phyloP scores from a whole-genome alignment of 2,888 invertebrate genomes.

The Drosophila tripunctata region DNA sequence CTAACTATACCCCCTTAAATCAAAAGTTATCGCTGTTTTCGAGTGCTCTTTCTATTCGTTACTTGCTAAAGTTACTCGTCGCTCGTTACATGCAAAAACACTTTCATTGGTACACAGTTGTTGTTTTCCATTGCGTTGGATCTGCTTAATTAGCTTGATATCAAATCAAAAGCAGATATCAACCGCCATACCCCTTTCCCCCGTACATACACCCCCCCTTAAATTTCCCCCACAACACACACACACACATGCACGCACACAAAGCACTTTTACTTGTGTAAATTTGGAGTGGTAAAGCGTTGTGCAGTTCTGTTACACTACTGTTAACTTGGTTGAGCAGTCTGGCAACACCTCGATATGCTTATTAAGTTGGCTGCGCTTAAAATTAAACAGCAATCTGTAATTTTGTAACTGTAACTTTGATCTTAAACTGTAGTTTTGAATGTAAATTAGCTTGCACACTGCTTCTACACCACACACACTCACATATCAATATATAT shows the following conservation, averaged over 20 bases:
- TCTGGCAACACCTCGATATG: slow-evolving; percentile 32
- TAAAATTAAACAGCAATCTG: background rate
- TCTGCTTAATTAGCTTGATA: slow-evolving; percentile 4
- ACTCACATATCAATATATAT: background rate
- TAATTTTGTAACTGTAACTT: background rate
- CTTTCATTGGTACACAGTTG: background rate
- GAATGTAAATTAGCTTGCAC: background rate
- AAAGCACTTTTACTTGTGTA: background rate
- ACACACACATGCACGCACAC: background rate
- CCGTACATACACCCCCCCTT: background rate
- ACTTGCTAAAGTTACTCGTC: background rate
- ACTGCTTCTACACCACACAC: background rate
- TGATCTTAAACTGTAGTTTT: background rate
- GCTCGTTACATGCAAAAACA: background rate
- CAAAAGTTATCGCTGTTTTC: no score
- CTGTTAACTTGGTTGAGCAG: background rate
- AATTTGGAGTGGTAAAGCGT: background rate
- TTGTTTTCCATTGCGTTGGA: background rate
- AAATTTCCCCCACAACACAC: background rate
- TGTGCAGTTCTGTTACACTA: background rate
- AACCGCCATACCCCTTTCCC: background rate
- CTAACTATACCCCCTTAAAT: no score
- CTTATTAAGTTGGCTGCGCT: slow-evolving; percentile 24
- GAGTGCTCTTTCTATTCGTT: background rate
- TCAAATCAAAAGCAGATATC: background rate